These are phyloP conservation scores for Hipposideros armiger DNA, from an alignment of 2,113 vertebrate genomes.

Conservation along the genomic window DNA sequence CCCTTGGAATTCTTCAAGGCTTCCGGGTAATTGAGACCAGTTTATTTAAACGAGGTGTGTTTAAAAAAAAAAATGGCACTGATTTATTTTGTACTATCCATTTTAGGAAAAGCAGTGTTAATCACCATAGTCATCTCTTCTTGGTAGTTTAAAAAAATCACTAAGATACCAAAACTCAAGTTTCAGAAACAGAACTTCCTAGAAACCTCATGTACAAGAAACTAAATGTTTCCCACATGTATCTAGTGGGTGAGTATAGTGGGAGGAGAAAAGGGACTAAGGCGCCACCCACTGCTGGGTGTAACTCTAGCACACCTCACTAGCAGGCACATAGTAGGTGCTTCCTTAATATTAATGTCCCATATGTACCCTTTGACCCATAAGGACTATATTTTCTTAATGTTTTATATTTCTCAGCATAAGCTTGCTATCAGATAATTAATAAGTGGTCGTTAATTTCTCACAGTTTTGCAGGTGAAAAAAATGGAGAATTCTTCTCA, in stretches of 20 bases:
- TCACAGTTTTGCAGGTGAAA: neutral
- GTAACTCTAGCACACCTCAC: neutral
- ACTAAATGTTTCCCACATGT: neutral
- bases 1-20: neutral
- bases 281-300: neutral
- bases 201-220: neutral
- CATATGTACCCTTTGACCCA: neutral
- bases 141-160: neutral
- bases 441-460: neutral
- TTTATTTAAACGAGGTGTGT: neutral
- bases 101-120: neutral
- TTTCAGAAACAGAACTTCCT: neutral
- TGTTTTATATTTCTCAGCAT: neutral
- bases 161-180: neutral
- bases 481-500: neutral
- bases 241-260: neutral
- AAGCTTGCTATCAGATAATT: neutral
- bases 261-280: neutral
- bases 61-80: neutral
- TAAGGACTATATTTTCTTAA: neutral
- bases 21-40: neutral
- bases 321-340: neutral
- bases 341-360: neutral
- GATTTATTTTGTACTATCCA: neutral
- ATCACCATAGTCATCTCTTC: neutral